A percentile compares a stretch with the other conserved stretches of the same genome.
These are phyloP conservation scores for Morpho deidamia DNA, from an alignment of 2,888 invertebrate genomes.

Conservation along the genomic window DNA sequence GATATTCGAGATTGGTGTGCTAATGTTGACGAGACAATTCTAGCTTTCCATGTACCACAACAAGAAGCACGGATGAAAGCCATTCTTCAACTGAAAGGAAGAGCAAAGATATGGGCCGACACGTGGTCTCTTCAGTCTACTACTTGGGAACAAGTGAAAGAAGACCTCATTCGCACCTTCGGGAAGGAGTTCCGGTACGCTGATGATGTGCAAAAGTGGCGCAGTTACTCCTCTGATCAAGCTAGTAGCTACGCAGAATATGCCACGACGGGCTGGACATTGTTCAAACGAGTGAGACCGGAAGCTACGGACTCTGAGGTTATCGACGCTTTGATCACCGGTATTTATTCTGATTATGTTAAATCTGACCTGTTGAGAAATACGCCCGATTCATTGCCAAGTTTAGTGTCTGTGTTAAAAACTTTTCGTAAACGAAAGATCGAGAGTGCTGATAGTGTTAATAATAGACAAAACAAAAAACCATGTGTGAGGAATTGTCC, in stretches of 20 bases:
- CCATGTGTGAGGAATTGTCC: background rate
- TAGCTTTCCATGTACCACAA: too few species aligned
- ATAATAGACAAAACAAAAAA: background rate
- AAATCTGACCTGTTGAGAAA: conserved; percentile 6
- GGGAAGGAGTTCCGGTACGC: too few species aligned
- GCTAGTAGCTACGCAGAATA: conserved; percentile 22
- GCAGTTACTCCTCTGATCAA: conserved; percentile 19
- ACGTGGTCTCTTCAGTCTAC: conserved; percentile 23
- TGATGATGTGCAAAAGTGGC: too few species aligned
- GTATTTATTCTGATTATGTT: conserved; percentile 1
- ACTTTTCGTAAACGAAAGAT: conserved; percentile 8
- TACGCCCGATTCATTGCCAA: conserved; percentile 10
- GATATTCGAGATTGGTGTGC: too few species aligned
- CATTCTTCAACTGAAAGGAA: too few species aligned
- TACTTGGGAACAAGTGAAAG: conserved; percentile 20
- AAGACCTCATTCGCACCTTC: conserved; percentile 19
- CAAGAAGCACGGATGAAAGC: too few species aligned
- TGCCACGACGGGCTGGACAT: conserved; percentile 19
- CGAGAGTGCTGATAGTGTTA: conserved; percentile 2
- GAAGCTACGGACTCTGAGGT: background rate
- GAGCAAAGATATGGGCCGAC: conserved; percentile 24
- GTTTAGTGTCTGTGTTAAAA: conserved; percentile 8
- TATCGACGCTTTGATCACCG: background rate
- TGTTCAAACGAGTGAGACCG: conserved; percentile 11
- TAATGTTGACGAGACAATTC: too few species aligned